phyloP scores from a whole-genome alignment of 2,888 invertebrate genomes.

The Sesia apiformis region DNA sequence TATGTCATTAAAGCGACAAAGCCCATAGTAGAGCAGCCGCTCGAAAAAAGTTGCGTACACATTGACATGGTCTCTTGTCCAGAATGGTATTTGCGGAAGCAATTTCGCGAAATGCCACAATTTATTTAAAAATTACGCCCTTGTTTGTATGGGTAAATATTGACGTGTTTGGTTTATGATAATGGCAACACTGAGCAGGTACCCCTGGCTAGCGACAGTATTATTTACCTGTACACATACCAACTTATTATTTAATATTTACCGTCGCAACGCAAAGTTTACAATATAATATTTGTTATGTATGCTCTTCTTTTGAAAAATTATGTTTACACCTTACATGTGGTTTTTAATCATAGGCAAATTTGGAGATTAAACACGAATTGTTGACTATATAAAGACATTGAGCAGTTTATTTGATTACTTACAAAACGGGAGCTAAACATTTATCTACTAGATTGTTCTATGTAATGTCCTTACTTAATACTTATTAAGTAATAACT shows the following conservation, averaged over 20 bases:
- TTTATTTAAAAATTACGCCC: constrained; percentile 76
- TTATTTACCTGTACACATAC: constrained; percentile 64
- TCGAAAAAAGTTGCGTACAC: constrained; percentile 60
- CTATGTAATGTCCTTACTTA: too few species aligned
- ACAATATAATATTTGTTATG: constrained; percentile 71
- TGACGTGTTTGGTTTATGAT: constrained; percentile 75
- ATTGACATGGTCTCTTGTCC: constrained; percentile 54
- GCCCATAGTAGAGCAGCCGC: constrained; percentile 25
- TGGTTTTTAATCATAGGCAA: constrained; percentile 67
- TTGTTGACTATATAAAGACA: constrained; percentile 12
- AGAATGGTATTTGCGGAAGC: constrained; percentile 69
- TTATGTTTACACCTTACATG: constrained; percentile 56
- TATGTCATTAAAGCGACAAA: constrained; percentile 28
- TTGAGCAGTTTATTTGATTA: background rate
- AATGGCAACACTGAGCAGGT: constrained; percentile 71
- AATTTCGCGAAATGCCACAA: constrained; percentile 74
- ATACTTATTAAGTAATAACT: too few species aligned
- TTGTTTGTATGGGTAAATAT: constrained; percentile 73
- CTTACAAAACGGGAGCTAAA: too few species aligned
- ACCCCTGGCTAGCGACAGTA: constrained; percentile 57
- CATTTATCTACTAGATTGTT: too few species aligned
- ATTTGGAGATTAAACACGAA: constrained; percentile 49
- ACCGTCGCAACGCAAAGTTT: constrained; percentile 66
- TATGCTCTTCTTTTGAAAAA: constrained; percentile 68
- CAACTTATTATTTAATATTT: constrained; percentile 69